Percentiles rank a stretch among this genome's conserved stretches.
Conservation (phyloP, 2,888 invertebrate genomes). For the Phymatocera aterrima region DNA sequence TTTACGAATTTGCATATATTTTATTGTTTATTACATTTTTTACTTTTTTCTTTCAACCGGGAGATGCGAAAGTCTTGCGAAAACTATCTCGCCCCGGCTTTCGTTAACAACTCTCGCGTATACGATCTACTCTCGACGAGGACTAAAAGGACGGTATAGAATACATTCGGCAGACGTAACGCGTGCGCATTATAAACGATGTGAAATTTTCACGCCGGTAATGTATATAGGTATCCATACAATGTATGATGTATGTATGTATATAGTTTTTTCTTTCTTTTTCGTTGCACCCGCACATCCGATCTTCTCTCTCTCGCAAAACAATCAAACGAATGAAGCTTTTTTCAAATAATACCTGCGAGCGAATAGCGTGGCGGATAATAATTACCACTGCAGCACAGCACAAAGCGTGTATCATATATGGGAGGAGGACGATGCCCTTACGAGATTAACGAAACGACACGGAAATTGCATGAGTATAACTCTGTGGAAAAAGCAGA, state of each 20-base stretch:
- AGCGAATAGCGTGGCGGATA: neutral
- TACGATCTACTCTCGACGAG: neutral
- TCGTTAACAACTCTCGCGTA: neutral
- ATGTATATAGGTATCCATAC: no score
- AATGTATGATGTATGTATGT: no score
- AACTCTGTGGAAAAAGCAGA: no score
- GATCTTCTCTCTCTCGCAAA: neutral
- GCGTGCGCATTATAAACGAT: conserved; percentile 37
- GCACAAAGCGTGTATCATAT: neutral
- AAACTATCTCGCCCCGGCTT: neutral
- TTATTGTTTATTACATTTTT: no score
- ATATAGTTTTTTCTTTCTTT: no score
- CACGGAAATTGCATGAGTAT: neutral
- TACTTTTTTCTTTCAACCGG: neutral
- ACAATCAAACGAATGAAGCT: neutral
- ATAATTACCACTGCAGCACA: neutral
- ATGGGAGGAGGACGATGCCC: conserved; percentile 27
- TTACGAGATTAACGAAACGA: conserved; percentile 3
- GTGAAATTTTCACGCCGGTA: conserved; percentile 10
- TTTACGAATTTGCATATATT: no score
- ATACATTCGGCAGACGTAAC: conserved; percentile 25
- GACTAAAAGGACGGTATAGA: conserved; percentile 21
- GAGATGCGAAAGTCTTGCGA: neutral
- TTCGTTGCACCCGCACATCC: neutral
- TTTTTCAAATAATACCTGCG: neutral